Base-by-base conservation (phyloP, 2,113 vertebrate species). In the Callipepla californica region DNA sequence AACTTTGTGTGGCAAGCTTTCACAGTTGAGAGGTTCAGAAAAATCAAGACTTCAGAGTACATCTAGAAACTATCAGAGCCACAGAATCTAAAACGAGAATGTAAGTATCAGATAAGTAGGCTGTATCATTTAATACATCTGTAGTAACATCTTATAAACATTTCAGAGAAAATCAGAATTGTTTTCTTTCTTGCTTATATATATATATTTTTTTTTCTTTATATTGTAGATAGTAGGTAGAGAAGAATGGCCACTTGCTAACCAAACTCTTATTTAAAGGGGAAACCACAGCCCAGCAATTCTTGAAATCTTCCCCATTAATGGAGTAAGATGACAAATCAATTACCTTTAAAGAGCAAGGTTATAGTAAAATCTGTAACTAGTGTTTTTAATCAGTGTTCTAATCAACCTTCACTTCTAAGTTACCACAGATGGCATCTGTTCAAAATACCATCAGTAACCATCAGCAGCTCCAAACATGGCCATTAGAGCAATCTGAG, bases 121-220 rank as follows among this genome's bases (percentile, higher is more conserved):
- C 9, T 3, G 6, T 4, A 2, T 42, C 4, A 75, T 75, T 82
- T 59, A 28, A 14, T 21, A 42, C 9, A 66, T 32, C 26, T 30
- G 5, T 19, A 87, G 5, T 11, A 53, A 68, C 30, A 21, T 63
- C 66, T 34, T 36, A 18, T 10, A 65, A 55, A 25, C 58, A 50
- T n/a, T 16, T 86, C 16, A 1, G 20, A 38, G 34, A 38, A 36
- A 1, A 0, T 40, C 23, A 58, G 7, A 3, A 7, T 19, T 53
- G 5, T 59, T 78, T 86, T 70, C 50, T 38, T 15, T 55, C 83
- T 79, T 50, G 13, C 14, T 70, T 50, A 34, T 10, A 70, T 42
- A 80, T 3, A 17, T 36, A n/a, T n/a, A n/a, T n/a, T n/a, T 36
- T 5, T 21, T 94, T 57, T 73, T 30, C 22, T 20, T 66, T 80